phyloP scores from a whole-genome alignment of 2,113 vertebrate species.

The Oryzias celebensis region DNA sequence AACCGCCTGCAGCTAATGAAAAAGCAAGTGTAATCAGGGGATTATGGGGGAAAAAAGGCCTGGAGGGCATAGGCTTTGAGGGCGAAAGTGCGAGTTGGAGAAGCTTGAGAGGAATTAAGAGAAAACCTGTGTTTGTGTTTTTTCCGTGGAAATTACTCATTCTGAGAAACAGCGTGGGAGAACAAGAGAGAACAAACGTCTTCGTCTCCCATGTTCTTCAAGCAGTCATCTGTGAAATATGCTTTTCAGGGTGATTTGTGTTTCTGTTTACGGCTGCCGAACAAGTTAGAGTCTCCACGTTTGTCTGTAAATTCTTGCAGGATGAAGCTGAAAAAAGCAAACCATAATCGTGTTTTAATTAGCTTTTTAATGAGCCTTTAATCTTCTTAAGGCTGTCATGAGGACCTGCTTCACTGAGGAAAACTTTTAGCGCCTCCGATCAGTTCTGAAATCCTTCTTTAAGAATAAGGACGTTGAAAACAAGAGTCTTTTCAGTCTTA shows the following conservation, averaged over 20 bases:
- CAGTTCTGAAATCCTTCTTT: neutral
- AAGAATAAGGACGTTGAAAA: no score
- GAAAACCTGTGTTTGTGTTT: neutral
- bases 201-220: constrained; percentile 11
- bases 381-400: constrained; percentile 39
- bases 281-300: neutral
- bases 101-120: constrained; percentile 28
- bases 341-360: constrained; percentile 46
- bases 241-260: constrained; percentile 23
- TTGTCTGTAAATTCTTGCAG: neutral
- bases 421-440: constrained; percentile 13
- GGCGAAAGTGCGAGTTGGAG: constrained; percentile 21
- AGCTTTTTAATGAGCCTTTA: constrained; percentile 52
- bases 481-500: no score
- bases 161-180: neutral
- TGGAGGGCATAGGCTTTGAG: constrained; percentile 25
- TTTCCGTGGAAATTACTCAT: constrained; percentile 26
- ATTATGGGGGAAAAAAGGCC: constrained; percentile 37
- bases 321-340: constrained; percentile 6
- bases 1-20: constrained; percentile 59
- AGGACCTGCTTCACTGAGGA: constrained; percentile 3
- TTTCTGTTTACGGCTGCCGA: constrained; percentile 1
- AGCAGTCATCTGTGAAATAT: constrained; percentile 23
- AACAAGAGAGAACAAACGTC: constrained; percentile 7
- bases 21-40: constrained; percentile 61